These are phyloP conservation scores for Drosophila triauraria DNA, from an alignment of 1,140 invertebrate species.

Conservation along the genomic window DNA sequence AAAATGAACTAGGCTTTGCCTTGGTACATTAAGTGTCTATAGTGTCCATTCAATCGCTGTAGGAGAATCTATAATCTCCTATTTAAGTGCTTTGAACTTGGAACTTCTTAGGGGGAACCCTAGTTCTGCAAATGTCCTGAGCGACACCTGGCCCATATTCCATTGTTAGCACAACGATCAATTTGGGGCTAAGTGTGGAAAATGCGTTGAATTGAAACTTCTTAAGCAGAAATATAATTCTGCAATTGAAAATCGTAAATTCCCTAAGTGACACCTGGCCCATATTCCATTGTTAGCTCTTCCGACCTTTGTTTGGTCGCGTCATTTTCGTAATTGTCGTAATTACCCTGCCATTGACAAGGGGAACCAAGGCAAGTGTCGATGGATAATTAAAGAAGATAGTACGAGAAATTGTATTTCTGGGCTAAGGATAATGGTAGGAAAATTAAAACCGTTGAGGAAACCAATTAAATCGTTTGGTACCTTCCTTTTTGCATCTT, in stretches of 20 bases:
- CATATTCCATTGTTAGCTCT: conserved; percentile 54
- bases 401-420: background rate
- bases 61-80: conserved; percentile 5
- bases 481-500: too few species aligned
- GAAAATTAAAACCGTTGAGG: background rate
- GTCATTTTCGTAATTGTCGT: conserved; percentile 34
- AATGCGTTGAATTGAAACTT: background rate
- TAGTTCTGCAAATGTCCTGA: background rate
- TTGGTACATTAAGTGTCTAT: background rate
- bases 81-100: conserved; percentile 5
- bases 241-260: conserved; percentile 33
- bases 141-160: conserved; percentile 4
- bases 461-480: background rate
- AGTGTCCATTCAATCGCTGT: background rate
- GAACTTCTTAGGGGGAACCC: background rate
- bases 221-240: background rate
- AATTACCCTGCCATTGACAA: conserved; percentile 22
- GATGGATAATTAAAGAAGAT: conserved; percentile 14
- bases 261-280: conserved; percentile 56
- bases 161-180: background rate
- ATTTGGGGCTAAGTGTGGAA: background rate
- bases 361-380: conserved; percentile 25
- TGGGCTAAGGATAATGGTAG: background rate
- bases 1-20: background rate
- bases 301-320: conserved; percentile 7